These are phyloP conservation scores for Ceyx erithaca DNA, from an alignment of 2,797 vertebrate genomes.

Conservation along the genomic window DNA sequence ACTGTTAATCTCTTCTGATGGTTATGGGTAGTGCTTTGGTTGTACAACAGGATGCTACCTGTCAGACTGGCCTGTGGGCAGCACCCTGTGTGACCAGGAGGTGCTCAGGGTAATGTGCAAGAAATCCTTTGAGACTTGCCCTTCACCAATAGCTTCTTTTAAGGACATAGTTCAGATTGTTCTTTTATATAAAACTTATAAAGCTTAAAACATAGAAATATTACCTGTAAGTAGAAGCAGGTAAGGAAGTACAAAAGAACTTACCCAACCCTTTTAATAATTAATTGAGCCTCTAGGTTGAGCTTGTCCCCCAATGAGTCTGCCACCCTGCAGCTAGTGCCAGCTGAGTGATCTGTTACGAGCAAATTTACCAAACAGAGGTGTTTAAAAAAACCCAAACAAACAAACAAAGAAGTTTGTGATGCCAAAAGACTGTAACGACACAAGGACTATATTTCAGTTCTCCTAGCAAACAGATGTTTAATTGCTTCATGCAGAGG, in stretches of 20 bases:
- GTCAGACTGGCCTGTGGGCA: not conserved
- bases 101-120: not conserved
- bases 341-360: not conserved
- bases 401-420: not conserved
- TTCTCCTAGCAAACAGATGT: not conserved
- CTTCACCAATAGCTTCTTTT: not conserved
- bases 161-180: not conserved
- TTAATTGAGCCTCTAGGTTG: not conserved
- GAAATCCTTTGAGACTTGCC: not conserved
- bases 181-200: not conserved
- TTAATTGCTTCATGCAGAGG: not conserved
- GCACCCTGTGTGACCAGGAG: not conserved
- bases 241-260: not conserved
- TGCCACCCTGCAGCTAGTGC: not conserved
- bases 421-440: not conserved
- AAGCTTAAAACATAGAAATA: not conserved
- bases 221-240: not conserved
- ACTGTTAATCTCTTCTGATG: not conserved
- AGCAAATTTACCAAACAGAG: not conserved
- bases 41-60: not conserved
- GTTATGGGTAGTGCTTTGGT: not conserved
- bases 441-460: not conserved
- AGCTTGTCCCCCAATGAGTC: not conserved
- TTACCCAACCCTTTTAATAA: not conserved
- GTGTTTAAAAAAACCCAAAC: not conserved